Evolutionary conservation across 2,797 vertebrate genomes (phyloP).

Genomic region (Lateolabrax maculatus): DNA sequence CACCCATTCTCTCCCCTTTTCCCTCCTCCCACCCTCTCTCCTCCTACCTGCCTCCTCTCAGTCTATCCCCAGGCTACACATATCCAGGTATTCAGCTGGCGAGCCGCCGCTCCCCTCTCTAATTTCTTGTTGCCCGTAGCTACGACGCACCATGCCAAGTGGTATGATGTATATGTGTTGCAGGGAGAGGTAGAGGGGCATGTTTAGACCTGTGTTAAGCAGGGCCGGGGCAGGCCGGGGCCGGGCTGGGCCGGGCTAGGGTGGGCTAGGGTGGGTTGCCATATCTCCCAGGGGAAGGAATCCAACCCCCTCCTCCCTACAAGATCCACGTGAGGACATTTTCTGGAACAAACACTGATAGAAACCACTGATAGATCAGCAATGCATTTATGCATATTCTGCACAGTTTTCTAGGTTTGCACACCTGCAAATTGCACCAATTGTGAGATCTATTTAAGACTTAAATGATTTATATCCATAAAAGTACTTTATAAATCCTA

Average conservation of each 20-base stretch:
- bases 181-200: conserved; percentile 24
- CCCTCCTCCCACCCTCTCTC: not conserved
- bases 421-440: not conserved
- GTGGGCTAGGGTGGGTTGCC: not conserved
- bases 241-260: not conserved
- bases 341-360: not conserved
- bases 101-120: conserved; percentile 48
- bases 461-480: too few species aligned
- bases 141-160: conserved; percentile 40
- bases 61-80: conserved; percentile 41
- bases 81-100: conserved; percentile 62
- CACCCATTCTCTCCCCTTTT: not conserved
- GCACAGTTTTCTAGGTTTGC: not conserved
- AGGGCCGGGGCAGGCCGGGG: conserved; percentile 15
- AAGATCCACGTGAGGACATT: conserved; percentile 19
- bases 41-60: conserved; percentile 5
- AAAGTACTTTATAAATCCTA: not conserved
- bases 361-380: not conserved
- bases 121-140: conserved; percentile 66
- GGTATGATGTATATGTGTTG: conserved; percentile 58
- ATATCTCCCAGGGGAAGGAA: conserved; percentile 34
- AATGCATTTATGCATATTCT: not conserved
- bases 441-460: not conserved
- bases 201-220: conserved; percentile 56
- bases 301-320: not conserved